phyloP scores from a whole-genome alignment of 2,113 vertebrate genomes.

The Sminthopsis crassicaudata region DNA sequence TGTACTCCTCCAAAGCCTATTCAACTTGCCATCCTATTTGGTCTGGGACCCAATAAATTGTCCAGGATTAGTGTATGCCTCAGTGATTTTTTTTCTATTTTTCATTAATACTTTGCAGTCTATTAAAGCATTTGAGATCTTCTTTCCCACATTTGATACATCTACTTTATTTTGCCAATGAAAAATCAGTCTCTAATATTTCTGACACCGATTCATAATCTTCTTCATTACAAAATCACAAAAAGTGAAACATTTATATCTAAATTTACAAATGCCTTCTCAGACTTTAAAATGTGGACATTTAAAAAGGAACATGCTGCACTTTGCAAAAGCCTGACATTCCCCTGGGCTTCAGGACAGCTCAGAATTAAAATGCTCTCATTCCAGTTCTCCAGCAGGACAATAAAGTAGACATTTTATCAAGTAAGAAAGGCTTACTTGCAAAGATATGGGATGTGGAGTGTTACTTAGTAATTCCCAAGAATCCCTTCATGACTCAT shows the following conservation, averaged over 20 bases:
- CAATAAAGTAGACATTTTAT: not conserved
- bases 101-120: not conserved
- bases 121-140: not conserved
- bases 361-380: not conserved
- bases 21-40: not conserved
- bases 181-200: not conserved
- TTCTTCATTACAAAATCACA: not conserved
- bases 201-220: not conserved
- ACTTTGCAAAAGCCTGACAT: not conserved
- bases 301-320: not conserved
- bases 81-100: not conserved
- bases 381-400: not conserved
- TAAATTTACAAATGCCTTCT: not conserved
- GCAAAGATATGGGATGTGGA: not conserved
- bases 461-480: not conserved
- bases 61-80: not conserved
- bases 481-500: not conserved
- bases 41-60: not conserved
- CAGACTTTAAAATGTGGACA: not conserved
- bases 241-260: not conserved
- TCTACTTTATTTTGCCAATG: not conserved
- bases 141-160: not conserved
- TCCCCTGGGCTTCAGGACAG: not conserved
- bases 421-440: not conserved
- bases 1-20: not conserved